Evolutionary conservation across 2,113 vertebrate species (phyloP), one percentile per base, ranked within the genome.

Genomic region (Anguilla japonica): DNA sequence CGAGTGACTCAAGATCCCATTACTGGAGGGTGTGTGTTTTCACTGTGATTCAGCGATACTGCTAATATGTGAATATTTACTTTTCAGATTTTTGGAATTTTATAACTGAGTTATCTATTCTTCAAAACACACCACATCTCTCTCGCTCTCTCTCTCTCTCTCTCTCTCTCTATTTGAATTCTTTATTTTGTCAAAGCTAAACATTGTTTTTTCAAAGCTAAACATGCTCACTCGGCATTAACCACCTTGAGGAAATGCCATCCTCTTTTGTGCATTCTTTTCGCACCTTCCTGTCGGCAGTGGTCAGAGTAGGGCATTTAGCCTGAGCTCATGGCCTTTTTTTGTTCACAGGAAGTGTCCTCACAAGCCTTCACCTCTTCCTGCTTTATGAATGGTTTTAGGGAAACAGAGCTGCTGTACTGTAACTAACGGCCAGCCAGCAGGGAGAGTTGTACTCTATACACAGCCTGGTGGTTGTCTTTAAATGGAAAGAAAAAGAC

Each of bases 341-440:
- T 43, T 82, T 82, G 81, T 82, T 82, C 81, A 82, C 26, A n/a
- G 81, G 15, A 41, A 81, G 41, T 43, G 8, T 6, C 41, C 60
- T 67, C 60, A 67, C 3, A 20, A 7, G 40, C 39, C 79, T 81
- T 22, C 16, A 41, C 79, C 40, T 81, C 79, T 43, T 40, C 39
- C 79, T 40, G 50, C 50, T 53, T 53, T 14, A 53, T 14, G 9
- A 14, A 43, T 41, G 40, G 9, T 43, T 5, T 3, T 2, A 81
- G 40, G 39, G 14, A 7, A 15, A 81, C 5, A 20, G 8, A 81
- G 34, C 15, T 20, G 16, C 15, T 40, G 3, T 22, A 6, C 14
- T 79, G 26, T 4, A 81, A 22, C 39, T 43, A 81, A 43, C 5
- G 14, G 5, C 39, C 39, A 43, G 79, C 41, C 79, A 81, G 9